These are phyloP conservation scores for Mya arenaria DNA, from an alignment of 1,140 invertebrate genomes.

Conservation along the genomic window DNA sequence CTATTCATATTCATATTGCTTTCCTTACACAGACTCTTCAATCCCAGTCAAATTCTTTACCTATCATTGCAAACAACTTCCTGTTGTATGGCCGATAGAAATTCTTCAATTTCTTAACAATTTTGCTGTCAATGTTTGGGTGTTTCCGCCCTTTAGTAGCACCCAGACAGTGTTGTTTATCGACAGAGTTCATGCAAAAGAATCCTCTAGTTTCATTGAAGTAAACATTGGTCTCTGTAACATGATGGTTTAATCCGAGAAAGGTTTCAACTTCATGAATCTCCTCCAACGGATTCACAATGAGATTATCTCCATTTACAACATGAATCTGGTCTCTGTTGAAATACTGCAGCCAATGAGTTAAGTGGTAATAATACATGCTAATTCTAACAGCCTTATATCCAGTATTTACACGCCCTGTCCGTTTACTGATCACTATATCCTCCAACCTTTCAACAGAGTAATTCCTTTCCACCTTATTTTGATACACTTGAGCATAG, in stretches of 20 bases:
- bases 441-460: slow-evolving; percentile 73
- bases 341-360: slow-evolving; percentile 77
- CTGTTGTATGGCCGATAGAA: slow-evolving; percentile 94
- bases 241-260: slow-evolving; percentile 70
- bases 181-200: slow-evolving; percentile 80
- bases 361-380: slow-evolving; percentile 79
- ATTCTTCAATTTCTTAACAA: slow-evolving; percentile 88
- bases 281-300: slow-evolving; percentile 74
- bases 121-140: slow-evolving; percentile 88
- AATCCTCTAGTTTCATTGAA: slow-evolving; percentile 82
- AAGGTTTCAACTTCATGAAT: slow-evolving; percentile 76
- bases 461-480: slow-evolving; percentile 75
- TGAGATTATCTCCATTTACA: slow-evolving; percentile 77
- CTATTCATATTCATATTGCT: too few species aligned
- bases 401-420: slow-evolving; percentile 69
- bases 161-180: slow-evolving; percentile 86
- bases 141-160: slow-evolving; percentile 96
- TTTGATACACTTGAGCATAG: slow-evolving; percentile 87
- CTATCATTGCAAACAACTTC: slow-evolving; percentile 75
- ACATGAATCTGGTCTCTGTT: slow-evolving; percentile 76
- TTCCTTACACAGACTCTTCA: too few species aligned
- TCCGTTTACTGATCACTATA: slow-evolving; percentile 72
- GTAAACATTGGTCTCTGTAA: slow-evolving; percentile 74
- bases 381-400: slow-evolving; percentile 77
- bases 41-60: slow-evolving; percentile 75